A percentile compares a stretch with the other conserved stretches of the same genome.
phyloP scores from a whole-genome alignment of 2,797 vertebrate species.

The Coilia nasus region DNA sequence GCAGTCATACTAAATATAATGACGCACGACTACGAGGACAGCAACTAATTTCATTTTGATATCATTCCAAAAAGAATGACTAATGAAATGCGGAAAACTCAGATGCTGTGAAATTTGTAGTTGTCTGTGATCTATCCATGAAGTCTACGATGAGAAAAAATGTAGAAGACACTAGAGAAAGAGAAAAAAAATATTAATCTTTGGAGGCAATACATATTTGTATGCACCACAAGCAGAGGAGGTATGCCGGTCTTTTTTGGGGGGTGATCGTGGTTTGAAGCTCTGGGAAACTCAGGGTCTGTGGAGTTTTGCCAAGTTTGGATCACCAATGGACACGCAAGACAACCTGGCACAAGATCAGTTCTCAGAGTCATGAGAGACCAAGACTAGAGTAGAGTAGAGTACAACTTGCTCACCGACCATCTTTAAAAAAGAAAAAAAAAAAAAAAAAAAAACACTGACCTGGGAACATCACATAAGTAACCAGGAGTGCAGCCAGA shows the following conservation, averaged over 20 bases:
- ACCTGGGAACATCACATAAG: neutral
- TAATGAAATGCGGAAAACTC: too few species aligned
- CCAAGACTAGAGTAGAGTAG: constrained; percentile 28
- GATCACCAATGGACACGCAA: constrained; percentile 40
- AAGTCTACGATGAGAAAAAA: neutral
- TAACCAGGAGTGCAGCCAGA: neutral
- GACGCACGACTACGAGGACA: too few species aligned
- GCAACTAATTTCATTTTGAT: too few species aligned
- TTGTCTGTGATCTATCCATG: neutral
- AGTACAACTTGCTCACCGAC: neutral
- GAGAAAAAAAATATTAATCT: constrained; percentile 1
- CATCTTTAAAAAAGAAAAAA: neutral
- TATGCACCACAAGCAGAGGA: constrained; percentile 1
- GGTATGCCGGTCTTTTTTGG: constrained; percentile 2
- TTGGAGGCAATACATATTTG: neutral
- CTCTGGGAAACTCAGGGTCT: constrained; percentile 66
- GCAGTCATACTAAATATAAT: too few species aligned
- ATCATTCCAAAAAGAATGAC: too few species aligned
- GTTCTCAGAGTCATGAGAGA: constrained; percentile 54
- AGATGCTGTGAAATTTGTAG: neutral
- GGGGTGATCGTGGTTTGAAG: neutral
- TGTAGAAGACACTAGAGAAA: neutral
- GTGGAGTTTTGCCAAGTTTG: constrained; percentile 45
- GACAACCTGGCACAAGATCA: constrained; percentile 51
- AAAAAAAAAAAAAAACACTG: neutral